These are phyloP conservation scores for Drosophila aldrichi DNA, from an alignment of 2,888 invertebrate species.

Conservation along the genomic window DNA sequence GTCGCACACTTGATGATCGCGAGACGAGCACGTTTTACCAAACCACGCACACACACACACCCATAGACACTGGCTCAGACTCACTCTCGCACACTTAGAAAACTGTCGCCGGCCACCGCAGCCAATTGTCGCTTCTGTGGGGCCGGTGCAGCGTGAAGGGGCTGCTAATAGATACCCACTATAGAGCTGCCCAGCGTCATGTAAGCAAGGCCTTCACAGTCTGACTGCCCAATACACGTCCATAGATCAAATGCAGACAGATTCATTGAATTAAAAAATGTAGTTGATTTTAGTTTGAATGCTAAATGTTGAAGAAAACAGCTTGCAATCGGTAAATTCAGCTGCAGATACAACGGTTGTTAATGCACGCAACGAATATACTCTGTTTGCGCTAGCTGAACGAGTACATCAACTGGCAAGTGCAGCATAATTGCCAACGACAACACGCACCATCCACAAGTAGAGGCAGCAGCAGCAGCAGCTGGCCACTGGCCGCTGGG, in stretches of 20 bases:
- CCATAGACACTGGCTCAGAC: not conserved
- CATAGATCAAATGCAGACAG: not conserved
- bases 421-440: slow-evolving; percentile 57
- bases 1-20: slow-evolving; percentile 4
- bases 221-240: not conserved
- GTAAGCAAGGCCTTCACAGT: not conserved
- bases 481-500: slow-evolving; percentile 6
- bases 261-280: not conserved
- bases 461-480: slow-evolving; percentile 19
- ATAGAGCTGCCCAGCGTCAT: slow-evolving; percentile 8
- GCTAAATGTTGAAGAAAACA: not conserved
- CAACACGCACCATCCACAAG: slow-evolving; percentile 45
- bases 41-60: not conserved
- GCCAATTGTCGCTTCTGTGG: slow-evolving; percentile 19
- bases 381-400: not conserved
- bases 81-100: not conserved
- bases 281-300: not conserved
- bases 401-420: slow-evolving; percentile 43
- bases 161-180: slow-evolving; percentile 2
- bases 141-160: not conserved
- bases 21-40: slow-evolving; percentile 34
- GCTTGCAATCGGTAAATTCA: not conserved
- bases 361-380: not conserved
- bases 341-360: not conserved
- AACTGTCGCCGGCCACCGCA: slow-evolving; percentile 41